Evolutionary conservation across 2,888 invertebrate species (phyloP).

Genomic region (Balanococcus diminutus): DNA sequence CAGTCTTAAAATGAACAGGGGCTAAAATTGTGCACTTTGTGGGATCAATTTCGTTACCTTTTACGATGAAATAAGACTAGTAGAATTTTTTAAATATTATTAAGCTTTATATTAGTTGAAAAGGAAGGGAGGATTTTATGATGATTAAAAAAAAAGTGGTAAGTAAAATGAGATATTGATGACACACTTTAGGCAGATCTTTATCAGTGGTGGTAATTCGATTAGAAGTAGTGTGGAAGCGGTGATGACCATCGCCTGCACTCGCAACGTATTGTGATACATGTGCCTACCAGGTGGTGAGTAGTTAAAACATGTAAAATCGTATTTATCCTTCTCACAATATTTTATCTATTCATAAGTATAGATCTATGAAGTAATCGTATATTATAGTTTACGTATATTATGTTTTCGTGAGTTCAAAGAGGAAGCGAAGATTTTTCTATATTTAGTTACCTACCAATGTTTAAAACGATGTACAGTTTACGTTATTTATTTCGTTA

Average conservation of each 20-base stretch:
- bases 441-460: not conserved
- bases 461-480: not conserved
- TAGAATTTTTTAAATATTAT: conserved; percentile 28
- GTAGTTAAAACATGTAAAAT: conserved; percentile 47
- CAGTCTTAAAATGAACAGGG: not conserved
- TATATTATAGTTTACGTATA: not conserved
- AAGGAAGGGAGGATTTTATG: conserved; percentile 44
- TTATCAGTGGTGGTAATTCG: conserved; percentile 48
- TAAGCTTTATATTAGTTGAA: not conserved
- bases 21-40: not conserved
- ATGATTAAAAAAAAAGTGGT: conserved; percentile 48
- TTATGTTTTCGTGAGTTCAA: not conserved
- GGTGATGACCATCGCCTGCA: conserved; percentile 54
- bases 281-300: conserved; percentile 51
- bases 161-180: conserved; percentile 53
- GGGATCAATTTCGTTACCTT: not conserved
- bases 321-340: conserved; percentile 27
- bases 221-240: conserved; percentile 54
- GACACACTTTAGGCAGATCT: conserved; percentile 54
- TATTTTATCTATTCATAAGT: not conserved
- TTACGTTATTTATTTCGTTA: not conserved
- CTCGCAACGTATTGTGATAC: conserved; percentile 49
- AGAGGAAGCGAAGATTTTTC: not conserved
- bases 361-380: not conserved
- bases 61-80: not conserved